phyloP scores from a whole-genome alignment of 2,888 invertebrate genomes.

The Stratiomys singularior region DNA sequence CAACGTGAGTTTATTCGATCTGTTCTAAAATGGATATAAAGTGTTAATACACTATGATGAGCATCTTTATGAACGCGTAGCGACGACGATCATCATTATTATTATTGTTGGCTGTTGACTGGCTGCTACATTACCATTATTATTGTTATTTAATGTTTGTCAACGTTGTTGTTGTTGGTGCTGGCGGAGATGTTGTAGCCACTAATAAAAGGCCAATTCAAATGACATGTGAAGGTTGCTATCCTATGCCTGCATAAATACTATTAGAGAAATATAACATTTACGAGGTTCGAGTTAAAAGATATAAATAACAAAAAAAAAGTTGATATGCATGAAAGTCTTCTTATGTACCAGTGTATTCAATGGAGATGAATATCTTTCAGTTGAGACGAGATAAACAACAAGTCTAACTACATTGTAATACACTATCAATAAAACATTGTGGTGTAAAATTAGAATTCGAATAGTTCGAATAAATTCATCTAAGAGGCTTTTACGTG shows the following conservation, averaged over 20 bases:
- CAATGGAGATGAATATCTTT: too few relatives aligned
- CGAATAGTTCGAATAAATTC: too few relatives aligned
- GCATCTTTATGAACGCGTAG: slow-evolving; percentile 24
- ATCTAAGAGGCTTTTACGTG: too few relatives aligned
- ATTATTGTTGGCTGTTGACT: slow-evolving; percentile 10
- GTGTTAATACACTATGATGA: slow-evolving; percentile 22
- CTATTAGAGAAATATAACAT: not conserved
- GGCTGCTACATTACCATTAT: slow-evolving; percentile 3
- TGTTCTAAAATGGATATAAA: slow-evolving; percentile 9
- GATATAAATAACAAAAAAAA: too few relatives aligned
- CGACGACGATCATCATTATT: slow-evolving; percentile 2
- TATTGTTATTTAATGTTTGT: slow-evolving; percentile 35
- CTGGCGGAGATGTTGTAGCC: too few relatives aligned
- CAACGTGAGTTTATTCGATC: slow-evolving; percentile 34
- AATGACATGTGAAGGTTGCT: slow-evolving; percentile 50
- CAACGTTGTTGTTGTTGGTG: not conserved
- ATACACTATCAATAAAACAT: too few relatives aligned
- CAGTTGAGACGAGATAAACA: too few relatives aligned
- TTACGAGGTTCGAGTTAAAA: too few relatives aligned
- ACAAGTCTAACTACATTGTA: too few relatives aligned
- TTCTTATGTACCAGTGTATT: too few relatives aligned
- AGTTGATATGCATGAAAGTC: too few relatives aligned
- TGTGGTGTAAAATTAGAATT: too few relatives aligned
- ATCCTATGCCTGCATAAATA: slow-evolving; percentile 16
- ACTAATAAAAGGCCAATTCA: slow-evolving; percentile 40